Evolutionary conservation across 2,888 invertebrate species (phyloP).

Genomic region (Drosophila ochracea): DNA sequence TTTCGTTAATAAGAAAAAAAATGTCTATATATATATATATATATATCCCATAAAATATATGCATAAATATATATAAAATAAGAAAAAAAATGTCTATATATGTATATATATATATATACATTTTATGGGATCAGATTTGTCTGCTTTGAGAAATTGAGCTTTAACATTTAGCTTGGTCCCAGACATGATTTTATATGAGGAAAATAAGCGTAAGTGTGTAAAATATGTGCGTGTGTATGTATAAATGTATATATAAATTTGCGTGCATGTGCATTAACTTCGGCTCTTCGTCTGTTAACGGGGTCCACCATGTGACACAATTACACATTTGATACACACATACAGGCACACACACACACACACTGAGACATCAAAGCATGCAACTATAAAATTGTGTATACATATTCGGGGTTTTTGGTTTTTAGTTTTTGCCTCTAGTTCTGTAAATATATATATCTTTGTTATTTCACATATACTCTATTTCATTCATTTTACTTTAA

Average conservation of each 20-base stretch:
- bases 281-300: background rate
- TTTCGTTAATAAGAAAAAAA: too few relatives aligned
- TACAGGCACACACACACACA: background rate
- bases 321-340: constrained; percentile 28
- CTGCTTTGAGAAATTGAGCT: background rate
- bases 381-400: constrained; percentile 60
- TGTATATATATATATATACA: background rate
- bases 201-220: background rate
- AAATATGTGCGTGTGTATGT: background rate
- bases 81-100: too few relatives aligned
- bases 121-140: background rate
- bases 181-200: background rate
- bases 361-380: background rate
- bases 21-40: too few relatives aligned
- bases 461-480: background rate
- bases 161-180: background rate
- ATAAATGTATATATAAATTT: constrained; percentile 1
- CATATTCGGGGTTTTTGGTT: constrained; percentile 36
- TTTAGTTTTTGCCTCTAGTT: background rate
- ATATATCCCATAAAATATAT: too few relatives aligned
- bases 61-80: too few relatives aligned
- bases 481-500: background rate
- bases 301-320: constrained; percentile 29
- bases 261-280: background rate
- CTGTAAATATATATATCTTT: background rate